phyloP scores from a whole-genome alignment of 2,797 vertebrate genomes.

The Percopsis omiscomaycus region DNA sequence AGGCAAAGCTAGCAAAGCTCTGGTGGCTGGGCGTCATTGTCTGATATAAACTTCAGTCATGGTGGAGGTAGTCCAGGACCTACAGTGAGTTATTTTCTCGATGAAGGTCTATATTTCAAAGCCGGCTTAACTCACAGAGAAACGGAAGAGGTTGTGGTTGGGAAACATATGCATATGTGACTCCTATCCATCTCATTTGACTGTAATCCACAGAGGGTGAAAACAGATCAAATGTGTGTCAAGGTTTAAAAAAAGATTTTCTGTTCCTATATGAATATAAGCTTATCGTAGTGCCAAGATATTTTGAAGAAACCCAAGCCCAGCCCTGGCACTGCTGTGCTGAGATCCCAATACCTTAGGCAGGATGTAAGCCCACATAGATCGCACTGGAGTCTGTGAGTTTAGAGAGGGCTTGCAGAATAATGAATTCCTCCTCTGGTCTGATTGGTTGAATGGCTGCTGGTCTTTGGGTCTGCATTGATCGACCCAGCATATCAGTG shows the following conservation, averaged over 20 bases:
- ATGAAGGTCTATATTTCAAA: too few species aligned
- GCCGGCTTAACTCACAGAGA: too few species aligned
- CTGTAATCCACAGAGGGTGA: constrained; percentile 35
- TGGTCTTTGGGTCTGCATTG: constrained; percentile 17
- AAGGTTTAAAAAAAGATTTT: neutral
- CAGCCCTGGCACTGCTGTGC: constrained; percentile 11
- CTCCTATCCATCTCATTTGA: constrained; percentile 5
- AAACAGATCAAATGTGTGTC: constrained; percentile 6
- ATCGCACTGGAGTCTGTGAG: constrained; percentile 26
- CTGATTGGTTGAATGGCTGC: constrained; percentile 40
- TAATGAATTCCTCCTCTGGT: constrained; percentile 41
- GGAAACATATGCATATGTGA: too few species aligned
- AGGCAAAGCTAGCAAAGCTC: too few species aligned
- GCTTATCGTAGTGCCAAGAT: constrained; percentile 15
- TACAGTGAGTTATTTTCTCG: too few species aligned
- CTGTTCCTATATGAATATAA: constrained; percentile 18
- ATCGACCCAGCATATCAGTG: constrained; percentile 31
- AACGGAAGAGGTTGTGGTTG: too few species aligned
- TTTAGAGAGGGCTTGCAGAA: constrained; percentile 31
- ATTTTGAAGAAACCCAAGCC: constrained; percentile 23
- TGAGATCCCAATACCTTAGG: constrained; percentile 22
- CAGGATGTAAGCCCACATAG: constrained; percentile 23
- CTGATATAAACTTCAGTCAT: too few species aligned
- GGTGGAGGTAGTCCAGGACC: too few species aligned
- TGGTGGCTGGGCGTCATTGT: too few species aligned